Evolutionary conservation across 2,113 vertebrate genomes (phyloP).

Genomic region (Turdus rufiventris): DNA sequence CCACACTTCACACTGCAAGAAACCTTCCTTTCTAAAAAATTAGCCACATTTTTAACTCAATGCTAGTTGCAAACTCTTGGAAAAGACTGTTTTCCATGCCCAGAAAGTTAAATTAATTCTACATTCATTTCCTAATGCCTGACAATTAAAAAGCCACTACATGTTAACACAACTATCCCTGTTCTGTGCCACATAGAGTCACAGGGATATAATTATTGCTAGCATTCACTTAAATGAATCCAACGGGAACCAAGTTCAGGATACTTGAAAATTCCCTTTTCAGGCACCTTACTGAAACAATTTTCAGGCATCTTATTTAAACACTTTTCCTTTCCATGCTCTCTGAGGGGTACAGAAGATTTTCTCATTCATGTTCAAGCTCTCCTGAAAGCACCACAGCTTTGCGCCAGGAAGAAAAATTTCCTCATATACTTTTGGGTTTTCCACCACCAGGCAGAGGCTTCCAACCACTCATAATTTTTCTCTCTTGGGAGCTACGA

Average conservation of each 20-base stretch:
- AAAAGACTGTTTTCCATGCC: not conserved
- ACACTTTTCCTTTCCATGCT: rapidly evolving
- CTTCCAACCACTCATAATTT: not conserved
- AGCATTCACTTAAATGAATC: not conserved
- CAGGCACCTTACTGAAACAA: not conserved
- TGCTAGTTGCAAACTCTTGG: not conserved
- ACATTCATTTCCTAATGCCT: not conserved
- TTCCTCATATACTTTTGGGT: not conserved
- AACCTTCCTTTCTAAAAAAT: not conserved
- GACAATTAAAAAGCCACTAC: not conserved
- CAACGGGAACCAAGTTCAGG: not conserved
- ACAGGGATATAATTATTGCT: not conserved
- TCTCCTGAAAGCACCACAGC: not conserved
- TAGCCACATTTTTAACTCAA: not conserved
- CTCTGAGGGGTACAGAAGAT: not conserved
- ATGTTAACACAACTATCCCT: not conserved
- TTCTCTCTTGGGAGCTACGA: not conserved
- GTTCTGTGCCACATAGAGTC: not conserved
- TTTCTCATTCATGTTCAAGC: not conserved
- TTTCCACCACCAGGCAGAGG: not conserved
- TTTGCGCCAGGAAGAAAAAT: not conserved
- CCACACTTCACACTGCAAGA: not conserved
- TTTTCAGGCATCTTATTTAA: not conserved
- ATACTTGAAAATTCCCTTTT: not conserved
- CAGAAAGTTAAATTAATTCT: not conserved